These are phyloP conservation scores for Odontamblyopus lacepedii DNA, from an alignment of 2,797 vertebrate species.

Conservation along the genomic window DNA sequence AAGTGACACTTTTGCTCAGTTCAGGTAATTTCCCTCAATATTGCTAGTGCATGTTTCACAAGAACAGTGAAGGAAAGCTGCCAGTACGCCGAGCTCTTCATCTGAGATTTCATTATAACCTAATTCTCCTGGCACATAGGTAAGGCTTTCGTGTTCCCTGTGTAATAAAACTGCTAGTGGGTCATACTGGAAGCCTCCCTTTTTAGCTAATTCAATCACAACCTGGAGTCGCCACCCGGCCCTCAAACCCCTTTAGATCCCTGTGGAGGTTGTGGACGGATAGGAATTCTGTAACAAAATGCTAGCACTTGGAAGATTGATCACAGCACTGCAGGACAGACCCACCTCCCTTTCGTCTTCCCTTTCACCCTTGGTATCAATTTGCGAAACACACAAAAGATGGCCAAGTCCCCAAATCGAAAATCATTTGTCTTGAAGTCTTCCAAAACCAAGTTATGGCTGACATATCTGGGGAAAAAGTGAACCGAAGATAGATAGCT, in stretches of 20 bases:
- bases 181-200: slow-evolving; percentile 12
- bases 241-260: slow-evolving; percentile 18
- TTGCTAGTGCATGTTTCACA: slow-evolving; percentile 22
- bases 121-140: slow-evolving; percentile 11
- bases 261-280: slow-evolving; percentile 25
- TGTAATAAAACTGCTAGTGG: slow-evolving; percentile 20
- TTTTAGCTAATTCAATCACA: slow-evolving; percentile 32
- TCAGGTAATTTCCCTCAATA: slow-evolving; percentile 29
- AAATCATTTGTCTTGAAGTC: slow-evolving; percentile 39
- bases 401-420: slow-evolving; percentile 19
- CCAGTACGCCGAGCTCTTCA: neutral
- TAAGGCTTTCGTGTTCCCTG: slow-evolving; percentile 7
- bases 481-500: slow-evolving; percentile 22
- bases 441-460: slow-evolving; percentile 31
- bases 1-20: neutral
- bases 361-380: slow-evolving; percentile 29
- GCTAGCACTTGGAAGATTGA: slow-evolving; percentile 28
- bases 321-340: slow-evolving; percentile 31
- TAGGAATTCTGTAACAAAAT: slow-evolving; percentile 26
- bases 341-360: slow-evolving; percentile 15
- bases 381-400: slow-evolving; percentile 28
- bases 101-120: slow-evolving; percentile 28
- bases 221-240: slow-evolving; percentile 13
- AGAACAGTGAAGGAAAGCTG: slow-evolving; percentile 3
- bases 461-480: slow-evolving; percentile 18